Percentiles rank a stretch among this genome's conserved stretches.
Conservation (phyloP, 1,140 invertebrate species). For the Bathynomus jamesi region DNA sequence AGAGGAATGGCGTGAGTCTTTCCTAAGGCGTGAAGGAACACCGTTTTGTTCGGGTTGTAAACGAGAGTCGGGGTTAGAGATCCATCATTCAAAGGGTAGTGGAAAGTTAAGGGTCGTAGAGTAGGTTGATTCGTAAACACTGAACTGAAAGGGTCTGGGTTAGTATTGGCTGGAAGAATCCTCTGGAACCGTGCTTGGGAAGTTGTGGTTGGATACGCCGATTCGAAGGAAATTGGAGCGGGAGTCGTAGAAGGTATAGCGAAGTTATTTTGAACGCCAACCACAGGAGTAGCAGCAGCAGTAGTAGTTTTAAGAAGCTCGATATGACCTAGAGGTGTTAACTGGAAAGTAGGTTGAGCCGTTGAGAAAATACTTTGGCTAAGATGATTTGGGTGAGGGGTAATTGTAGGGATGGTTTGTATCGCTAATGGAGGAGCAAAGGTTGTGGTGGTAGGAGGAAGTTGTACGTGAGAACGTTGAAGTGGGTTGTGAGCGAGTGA, state of each 20-base stretch:
- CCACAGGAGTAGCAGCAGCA: neutral
- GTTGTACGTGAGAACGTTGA: no score
- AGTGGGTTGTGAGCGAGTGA: neutral
- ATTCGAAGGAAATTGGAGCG: neutral
- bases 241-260: neutral
- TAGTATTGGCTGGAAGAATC: no score
- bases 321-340: no score
- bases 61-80: neutral
- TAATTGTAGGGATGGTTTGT: neutral
- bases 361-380: neutral
- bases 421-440: neutral
- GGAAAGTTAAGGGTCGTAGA: neutral
- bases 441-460: neutral
- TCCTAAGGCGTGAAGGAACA: conserved; percentile 11
- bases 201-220: neutral
- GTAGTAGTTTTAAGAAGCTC: neutral
- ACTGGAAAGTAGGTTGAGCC: no score
- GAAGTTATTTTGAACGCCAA: neutral
- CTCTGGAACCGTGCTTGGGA: neutral
- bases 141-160: no score
- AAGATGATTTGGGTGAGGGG: neutral
- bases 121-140: no score
- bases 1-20: conserved; percentile 9
- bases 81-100: neutral
- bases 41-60: conserved; percentile 11